These are phyloP conservation scores for Cossypha heuglini DNA, from an alignment of 2,797 vertebrate species.

Conservation along the genomic window DNA sequence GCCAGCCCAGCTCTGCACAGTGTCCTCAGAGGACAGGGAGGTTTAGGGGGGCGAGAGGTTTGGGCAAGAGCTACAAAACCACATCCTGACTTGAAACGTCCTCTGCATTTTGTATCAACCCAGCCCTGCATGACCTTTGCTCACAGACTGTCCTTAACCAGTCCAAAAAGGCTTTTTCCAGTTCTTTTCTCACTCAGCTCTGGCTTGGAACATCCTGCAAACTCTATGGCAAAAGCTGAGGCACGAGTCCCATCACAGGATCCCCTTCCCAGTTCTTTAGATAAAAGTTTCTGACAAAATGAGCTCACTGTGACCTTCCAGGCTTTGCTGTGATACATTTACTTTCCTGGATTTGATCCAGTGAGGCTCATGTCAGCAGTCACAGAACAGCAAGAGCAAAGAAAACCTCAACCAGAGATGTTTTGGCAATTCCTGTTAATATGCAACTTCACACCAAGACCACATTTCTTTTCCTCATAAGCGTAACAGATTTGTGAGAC, in stretches of 20 bases:
- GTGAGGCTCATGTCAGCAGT: neutral
- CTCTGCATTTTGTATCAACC: neutral
- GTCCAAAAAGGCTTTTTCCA: neutral
- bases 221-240: neutral
- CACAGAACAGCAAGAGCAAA: neutral
- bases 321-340: neutral
- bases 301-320: neutral
- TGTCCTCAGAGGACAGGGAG: neutral
- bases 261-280: neutral
- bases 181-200: neutral
- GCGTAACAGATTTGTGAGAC: neutral
- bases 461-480: neutral
- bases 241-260: accelerated
- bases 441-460: neutral
- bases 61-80: slow-evolving; percentile 23
- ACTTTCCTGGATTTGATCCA: neutral
- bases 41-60: neutral
- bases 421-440: neutral
- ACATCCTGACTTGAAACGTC: neutral
- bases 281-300: neutral
- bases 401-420: neutral
- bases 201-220: neutral
- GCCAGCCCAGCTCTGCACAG: neutral
- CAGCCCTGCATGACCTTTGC: neutral
- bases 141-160: neutral